Conservation (phyloP, 1,140 invertebrate species). For the Caenorhabditis inopinata region DNA sequence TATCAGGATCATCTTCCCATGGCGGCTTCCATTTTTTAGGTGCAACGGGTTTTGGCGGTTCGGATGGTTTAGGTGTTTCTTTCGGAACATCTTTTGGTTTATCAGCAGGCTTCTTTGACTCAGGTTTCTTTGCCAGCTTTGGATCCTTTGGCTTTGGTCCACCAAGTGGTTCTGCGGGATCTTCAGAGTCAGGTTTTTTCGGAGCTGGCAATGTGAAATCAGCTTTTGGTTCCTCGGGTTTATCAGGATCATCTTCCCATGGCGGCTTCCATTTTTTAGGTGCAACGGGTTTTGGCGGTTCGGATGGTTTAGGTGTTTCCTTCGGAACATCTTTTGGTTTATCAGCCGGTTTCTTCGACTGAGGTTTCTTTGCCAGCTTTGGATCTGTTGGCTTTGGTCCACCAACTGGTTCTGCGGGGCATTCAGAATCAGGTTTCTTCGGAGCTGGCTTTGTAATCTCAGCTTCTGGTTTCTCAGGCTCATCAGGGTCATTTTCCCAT, state of each 20-base stretch:
- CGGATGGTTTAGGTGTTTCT: not conserved
- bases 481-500: not conserved
- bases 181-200: not conserved
- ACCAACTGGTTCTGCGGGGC: not conserved
- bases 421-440: not conserved
- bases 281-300: not conserved
- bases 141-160: not conserved
- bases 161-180: not conserved
- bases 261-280: conserved; percentile 1
- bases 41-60: not conserved
- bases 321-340: not conserved
- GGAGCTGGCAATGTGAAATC: not conserved
- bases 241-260: not conserved
- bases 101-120: not conserved
- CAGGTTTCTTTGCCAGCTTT: not conserved
- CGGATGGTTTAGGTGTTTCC: not conserved
- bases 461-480: not conserved
- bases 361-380: not conserved
- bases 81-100: not conserved
- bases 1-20: not conserved
- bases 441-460: not conserved
- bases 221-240: not conserved
- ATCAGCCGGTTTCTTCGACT: not conserved
- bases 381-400: not conserved
- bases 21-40: conserved; percentile 7